phyloP scores from a whole-genome alignment of 2,888 invertebrate genomes.

The Ochlodes sylvanus region DNA sequence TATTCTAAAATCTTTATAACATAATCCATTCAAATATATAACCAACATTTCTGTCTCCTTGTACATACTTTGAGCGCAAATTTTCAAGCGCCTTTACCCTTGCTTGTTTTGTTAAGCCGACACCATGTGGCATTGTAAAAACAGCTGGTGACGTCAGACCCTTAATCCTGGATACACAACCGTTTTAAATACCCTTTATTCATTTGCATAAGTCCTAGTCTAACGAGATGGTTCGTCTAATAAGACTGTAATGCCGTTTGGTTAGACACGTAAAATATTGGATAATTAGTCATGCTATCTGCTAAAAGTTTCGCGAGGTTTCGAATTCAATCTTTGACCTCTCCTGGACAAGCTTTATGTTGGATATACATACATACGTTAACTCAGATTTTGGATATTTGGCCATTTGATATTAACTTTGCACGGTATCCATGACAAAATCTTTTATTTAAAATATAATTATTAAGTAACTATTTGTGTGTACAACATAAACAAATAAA shows the following conservation, averaged over 20 bases:
- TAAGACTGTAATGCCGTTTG: conserved; percentile 39
- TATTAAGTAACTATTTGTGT: too few species aligned
- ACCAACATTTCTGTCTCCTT: background rate
- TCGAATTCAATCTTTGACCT: too few species aligned
- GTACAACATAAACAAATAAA: too few species aligned
- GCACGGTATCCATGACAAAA: too few species aligned
- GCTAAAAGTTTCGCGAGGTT: too few species aligned
- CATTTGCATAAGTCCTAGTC: conserved; percentile 79
- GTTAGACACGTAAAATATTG: conserved; percentile 8
- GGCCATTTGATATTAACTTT: too few species aligned
- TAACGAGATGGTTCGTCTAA: conserved; percentile 66
- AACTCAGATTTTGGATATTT: too few species aligned
- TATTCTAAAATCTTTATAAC: background rate
- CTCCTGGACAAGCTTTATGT: too few species aligned
- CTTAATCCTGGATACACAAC: conserved; percentile 69
- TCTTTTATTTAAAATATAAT: too few species aligned
- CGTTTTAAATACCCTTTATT: conserved; percentile 69
- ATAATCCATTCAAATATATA: conserved; percentile 14
- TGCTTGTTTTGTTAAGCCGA: conserved; percentile 59
- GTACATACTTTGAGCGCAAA: background rate
- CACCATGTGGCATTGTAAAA: conserved; percentile 78
- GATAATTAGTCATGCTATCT: background rate
- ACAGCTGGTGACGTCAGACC: conserved; percentile 66
- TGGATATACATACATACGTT: too few species aligned
- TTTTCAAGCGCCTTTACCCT: conserved; percentile 41